Evolutionary conservation across 2,888 invertebrate genomes (phyloP).

Genomic region (Cerastis leucographa): DNA sequence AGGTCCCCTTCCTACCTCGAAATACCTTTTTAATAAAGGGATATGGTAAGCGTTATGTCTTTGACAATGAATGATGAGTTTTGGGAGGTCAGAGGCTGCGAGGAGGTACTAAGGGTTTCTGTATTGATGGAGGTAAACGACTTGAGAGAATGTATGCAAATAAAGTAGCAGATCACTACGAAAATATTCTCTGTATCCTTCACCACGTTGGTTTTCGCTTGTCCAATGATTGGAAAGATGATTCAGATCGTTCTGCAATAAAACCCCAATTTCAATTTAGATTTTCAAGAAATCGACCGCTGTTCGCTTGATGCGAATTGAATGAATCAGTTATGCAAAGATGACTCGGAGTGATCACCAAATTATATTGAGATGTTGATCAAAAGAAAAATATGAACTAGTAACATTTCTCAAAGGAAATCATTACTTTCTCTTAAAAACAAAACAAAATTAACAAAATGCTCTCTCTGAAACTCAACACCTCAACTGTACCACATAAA

Average conservation of each 20-base stretch:
- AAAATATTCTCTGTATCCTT: background rate
- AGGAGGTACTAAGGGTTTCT: conserved; percentile 41
- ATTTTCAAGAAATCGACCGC: conserved; percentile 1
- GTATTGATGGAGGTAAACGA: conserved; percentile 48
- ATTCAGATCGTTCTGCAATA: background rate
- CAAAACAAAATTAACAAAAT: background rate
- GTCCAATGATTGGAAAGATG: conserved; percentile 3
- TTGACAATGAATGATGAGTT: conserved; percentile 77
- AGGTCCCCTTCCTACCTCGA: conserved; percentile 76
- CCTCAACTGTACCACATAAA: conserved; percentile 54
- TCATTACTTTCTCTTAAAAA: background rate
- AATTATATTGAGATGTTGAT: no score
- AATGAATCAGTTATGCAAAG: background rate
- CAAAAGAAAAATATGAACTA: background rate
- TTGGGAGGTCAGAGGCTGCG: conserved; percentile 63
- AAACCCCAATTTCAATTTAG: background rate
- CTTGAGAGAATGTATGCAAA: conserved; percentile 21
- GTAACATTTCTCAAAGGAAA: background rate
- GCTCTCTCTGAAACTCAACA: conserved; percentile 40
- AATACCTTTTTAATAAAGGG: conserved; percentile 80
- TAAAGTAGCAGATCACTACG: background rate
- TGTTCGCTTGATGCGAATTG: background rate
- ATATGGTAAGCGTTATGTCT: conserved; percentile 72
- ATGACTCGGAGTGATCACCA: background rate
- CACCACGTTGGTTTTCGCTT: background rate